Percentiles rank a stretch among this genome's conserved stretches.
Evolutionary conservation across 2,797 vertebrate genomes (phyloP).

Genomic region (Huso huso): DNA sequence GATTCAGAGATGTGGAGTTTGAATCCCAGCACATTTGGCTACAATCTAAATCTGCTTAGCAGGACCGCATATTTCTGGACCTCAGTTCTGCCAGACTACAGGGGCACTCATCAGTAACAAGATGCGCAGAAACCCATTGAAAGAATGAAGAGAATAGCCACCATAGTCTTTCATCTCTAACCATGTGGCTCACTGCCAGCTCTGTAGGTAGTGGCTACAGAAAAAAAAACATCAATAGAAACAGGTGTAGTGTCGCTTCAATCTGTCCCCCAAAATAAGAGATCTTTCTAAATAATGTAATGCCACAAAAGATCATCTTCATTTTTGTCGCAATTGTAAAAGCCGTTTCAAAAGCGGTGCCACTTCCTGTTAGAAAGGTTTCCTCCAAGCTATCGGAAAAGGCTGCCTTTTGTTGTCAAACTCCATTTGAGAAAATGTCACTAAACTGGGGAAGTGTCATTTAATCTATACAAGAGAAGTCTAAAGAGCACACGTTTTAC

Average conservation of each 20-base stretch:
- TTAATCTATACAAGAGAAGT: slow-evolving; percentile 31
- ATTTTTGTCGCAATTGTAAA: slow-evolving; percentile 57
- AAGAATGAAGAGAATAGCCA: background rate
- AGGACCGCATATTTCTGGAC: background rate
- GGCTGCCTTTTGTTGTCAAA: slow-evolving; percentile 86
- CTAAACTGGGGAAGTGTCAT: slow-evolving; percentile 53
- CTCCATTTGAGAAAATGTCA: slow-evolving; percentile 70
- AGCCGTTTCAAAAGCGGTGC: slow-evolving; percentile 65
- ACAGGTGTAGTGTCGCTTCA: slow-evolving; percentile 11
- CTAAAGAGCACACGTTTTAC: slow-evolving; percentile 5
- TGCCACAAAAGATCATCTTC: slow-evolving; percentile 51
- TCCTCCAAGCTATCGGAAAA: slow-evolving; percentile 49
- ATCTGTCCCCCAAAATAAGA: background rate
- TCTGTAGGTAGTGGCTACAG: background rate
- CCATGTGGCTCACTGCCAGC: background rate
- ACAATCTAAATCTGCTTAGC: background rate
- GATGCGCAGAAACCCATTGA: background rate
- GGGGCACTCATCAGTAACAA: background rate
- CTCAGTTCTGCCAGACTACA: background rate
- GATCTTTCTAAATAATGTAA: slow-evolving; percentile 59
- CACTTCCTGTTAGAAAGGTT: slow-evolving; percentile 75
- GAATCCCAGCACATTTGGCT: background rate
- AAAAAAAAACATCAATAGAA: slow-evolving; percentile 11
- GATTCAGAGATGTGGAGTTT: background rate
- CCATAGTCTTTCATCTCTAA: background rate